Percentiles rank a stretch among this genome's conserved stretches.
phyloP scores from a whole-genome alignment of 2,888 invertebrate species.

The Caenorhabditis sinica region DNA sequence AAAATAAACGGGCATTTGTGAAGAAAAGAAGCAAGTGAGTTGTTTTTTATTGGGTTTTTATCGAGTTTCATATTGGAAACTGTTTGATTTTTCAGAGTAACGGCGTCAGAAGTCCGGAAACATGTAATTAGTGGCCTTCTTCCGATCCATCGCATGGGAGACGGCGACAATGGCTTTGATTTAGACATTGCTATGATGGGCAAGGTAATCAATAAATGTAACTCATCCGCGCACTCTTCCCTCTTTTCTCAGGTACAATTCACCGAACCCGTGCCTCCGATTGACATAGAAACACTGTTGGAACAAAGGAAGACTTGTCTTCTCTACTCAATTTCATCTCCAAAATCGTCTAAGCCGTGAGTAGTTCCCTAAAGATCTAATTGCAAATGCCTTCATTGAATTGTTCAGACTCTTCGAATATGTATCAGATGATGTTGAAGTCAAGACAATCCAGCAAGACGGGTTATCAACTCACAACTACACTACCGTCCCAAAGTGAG shows the following conservation, averaged over 20 bases:
- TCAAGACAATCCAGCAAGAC: conserved; percentile 69
- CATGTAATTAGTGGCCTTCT: conserved; percentile 65
- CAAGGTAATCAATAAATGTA: conserved; percentile 51
- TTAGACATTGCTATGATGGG: conserved; percentile 55
- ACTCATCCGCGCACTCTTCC: conserved; percentile 37
- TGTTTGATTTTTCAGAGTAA: conserved; percentile 38
- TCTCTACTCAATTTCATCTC: conserved; percentile 64
- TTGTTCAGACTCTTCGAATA: conserved; percentile 76
- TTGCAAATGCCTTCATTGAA: too few species aligned
- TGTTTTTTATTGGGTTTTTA: background rate
- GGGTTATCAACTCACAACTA: conserved; percentile 59
- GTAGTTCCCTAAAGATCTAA: background rate
- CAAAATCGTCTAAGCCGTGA: conserved; percentile 62
- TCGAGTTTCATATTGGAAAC: background rate
- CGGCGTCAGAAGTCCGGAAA: conserved; percentile 61
- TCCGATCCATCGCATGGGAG: conserved; percentile 52
- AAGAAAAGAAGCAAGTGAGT: conserved; percentile 66
- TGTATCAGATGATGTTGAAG: conserved; percentile 80
- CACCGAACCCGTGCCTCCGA: conserved; percentile 63
- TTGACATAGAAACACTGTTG: conserved; percentile 61
- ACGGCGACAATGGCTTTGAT: conserved; percentile 55
- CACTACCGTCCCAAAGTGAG: conserved; percentile 59
- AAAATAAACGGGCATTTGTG: conserved; percentile 65
- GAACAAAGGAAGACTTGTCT: conserved; percentile 65
- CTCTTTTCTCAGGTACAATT: conserved; percentile 37